Conservation (phyloP, 2,888 invertebrate genomes). For the Ariolimax columbianus region DNA sequence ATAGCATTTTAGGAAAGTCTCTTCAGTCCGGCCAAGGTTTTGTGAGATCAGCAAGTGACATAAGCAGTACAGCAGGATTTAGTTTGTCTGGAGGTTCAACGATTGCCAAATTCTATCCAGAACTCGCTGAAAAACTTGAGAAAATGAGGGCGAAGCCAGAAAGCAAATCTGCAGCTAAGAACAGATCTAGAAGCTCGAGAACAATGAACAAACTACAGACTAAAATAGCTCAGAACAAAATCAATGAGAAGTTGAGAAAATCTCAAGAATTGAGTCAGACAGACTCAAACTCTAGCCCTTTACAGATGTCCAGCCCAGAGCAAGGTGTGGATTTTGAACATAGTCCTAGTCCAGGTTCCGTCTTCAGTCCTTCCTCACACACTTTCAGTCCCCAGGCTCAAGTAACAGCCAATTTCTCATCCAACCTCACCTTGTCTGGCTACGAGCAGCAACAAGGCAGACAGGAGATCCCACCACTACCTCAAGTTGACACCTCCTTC, state of each 20-base stretch:
- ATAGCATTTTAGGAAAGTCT: slow-evolving; percentile 50
- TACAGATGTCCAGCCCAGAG: slow-evolving; percentile 55
- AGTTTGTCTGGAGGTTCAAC: slow-evolving; percentile 56
- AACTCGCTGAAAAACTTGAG: slow-evolving; percentile 76
- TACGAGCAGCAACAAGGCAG: slow-evolving; percentile 27
- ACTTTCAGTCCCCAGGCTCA: slow-evolving; percentile 37
- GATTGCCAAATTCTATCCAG: slow-evolving; percentile 76
- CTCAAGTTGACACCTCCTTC: slow-evolving; percentile 50
- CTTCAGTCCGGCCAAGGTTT: slow-evolving; percentile 50
- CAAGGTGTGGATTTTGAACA: slow-evolving; percentile 30
- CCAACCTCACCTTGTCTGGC: slow-evolving; percentile 6
- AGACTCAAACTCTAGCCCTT: slow-evolving; percentile 55
- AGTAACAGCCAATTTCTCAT: not conserved
- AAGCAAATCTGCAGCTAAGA: slow-evolving; percentile 54
- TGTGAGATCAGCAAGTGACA: slow-evolving; percentile 50
- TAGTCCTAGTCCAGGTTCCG: slow-evolving; percentile 38
- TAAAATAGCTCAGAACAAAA: slow-evolving; percentile 79
- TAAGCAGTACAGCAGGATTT: slow-evolving; percentile 21
- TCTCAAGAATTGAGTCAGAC: slow-evolving; percentile 56
- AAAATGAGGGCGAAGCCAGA: slow-evolving; percentile 70
- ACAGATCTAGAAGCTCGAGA: slow-evolving; percentile 69
- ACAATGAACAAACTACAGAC: slow-evolving; percentile 79
- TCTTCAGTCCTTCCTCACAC: slow-evolving; percentile 35
- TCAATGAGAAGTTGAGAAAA: slow-evolving; percentile 76
- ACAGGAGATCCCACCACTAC: slow-evolving; percentile 49